Evolutionary conservation across 2,797 vertebrate species (phyloP), one percentile per base, ranked within the genome.

Genomic region (Kryptopterus vitreolus): DNA sequence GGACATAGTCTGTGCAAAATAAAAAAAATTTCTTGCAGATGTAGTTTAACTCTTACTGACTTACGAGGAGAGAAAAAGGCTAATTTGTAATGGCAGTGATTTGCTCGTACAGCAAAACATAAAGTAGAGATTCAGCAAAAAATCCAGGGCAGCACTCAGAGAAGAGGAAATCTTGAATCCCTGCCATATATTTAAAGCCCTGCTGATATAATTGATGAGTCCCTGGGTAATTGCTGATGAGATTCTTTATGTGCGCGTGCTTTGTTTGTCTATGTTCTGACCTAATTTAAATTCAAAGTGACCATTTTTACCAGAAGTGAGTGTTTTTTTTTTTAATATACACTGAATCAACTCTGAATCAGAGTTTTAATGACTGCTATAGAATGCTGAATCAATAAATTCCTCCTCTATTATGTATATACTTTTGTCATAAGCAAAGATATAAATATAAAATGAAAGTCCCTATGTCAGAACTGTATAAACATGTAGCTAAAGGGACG

Each of bases 71-170:
- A 22, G 3, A 38, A 33, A 62, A 20, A 20, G 31, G 31, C 61
- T 33, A 15, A 43, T 3, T 29, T 70, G 16, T 71, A 52, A 53
- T 33, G 29, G 11, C 1, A n/a, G 20, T 46, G 31, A n/a, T n/a
- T n/a, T 4, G 48, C 22, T 43, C 53, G 6, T n/a, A 24, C 20
- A 46, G 15, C 31, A 46, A 20, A 43, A 46, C 8, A 48, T 57
- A 12, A 79, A 73, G 48, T 65, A 26, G 12, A 7, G 31, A 46
- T 63, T 73, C 20, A 79, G 48, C 38, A 79, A 33, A 52, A 77
- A 77, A 43, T 22, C 5, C 22, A 15, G 63, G 38, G 20, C 35
- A 13, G 38, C 13, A 35, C 20, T 22, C 8, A 48, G 53, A 58
- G 31, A 26, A 13, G 15, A 66, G 61, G 50, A 80, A 58, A 43